These are phyloP conservation scores for Ibycter americanus DNA, from an alignment of 2,797 vertebrate species.

Conservation along the genomic window DNA sequence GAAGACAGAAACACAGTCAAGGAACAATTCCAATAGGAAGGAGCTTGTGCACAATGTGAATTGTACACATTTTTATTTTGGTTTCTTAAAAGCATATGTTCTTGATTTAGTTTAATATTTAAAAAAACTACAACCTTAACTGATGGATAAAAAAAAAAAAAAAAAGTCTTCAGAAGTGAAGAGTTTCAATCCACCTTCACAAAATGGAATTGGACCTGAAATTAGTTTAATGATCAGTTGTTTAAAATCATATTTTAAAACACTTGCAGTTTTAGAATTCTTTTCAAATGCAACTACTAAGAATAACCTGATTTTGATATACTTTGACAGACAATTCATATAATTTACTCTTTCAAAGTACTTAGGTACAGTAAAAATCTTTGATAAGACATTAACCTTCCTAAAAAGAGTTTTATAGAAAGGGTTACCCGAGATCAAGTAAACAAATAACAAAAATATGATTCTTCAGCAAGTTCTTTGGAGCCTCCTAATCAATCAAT, in stretches of 20 bases:
- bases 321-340: background rate
- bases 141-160: background rate
- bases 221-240: background rate
- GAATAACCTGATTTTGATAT: background rate
- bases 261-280: background rate
- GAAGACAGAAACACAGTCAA: background rate
- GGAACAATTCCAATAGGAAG: background rate
- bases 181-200: background rate
- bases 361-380: background rate
- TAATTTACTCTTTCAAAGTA: background rate
- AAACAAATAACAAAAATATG: background rate
- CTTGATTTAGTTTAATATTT: background rate
- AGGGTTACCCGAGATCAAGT: background rate
- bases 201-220: background rate
- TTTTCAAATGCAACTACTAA: background rate
- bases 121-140: background rate
- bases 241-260: background rate
- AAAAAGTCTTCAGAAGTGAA: background rate
- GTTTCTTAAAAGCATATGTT: background rate
- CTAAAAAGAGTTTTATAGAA: background rate
- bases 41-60: background rate
- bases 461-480: slow-evolving; percentile 1
- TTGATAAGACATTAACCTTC: background rate
- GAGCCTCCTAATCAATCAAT: background rate
- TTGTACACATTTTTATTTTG: background rate